phyloP scores from a whole-genome alignment of 92 coral and sea anemone genomes.

The Parazoanthus swiftii region DNA sequence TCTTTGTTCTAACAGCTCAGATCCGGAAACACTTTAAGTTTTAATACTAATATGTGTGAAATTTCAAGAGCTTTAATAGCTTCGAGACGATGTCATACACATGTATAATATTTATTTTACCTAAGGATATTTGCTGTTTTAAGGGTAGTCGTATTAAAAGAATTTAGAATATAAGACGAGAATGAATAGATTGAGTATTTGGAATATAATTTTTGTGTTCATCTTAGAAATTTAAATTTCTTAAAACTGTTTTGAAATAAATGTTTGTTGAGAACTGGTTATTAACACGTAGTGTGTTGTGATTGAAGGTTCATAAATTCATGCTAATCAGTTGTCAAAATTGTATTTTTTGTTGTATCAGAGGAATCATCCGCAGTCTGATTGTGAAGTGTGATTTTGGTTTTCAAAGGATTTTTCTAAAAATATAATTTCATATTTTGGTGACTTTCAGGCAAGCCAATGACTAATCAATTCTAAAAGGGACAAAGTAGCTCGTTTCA shows the following conservation, averaged over 20 bases:
- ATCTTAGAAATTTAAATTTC: background rate
- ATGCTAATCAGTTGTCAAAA: background rate
- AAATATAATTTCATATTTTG: background rate
- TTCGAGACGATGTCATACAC: background rate
- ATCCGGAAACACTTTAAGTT: too few relatives aligned
- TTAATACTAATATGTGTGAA: background rate
- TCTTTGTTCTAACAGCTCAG: too few relatives aligned
- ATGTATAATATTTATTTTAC: background rate
- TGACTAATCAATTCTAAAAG: background rate
- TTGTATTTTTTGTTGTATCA: background rate
- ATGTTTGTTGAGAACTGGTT: background rate
- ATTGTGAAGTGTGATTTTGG: background rate
- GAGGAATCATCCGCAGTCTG: background rate
- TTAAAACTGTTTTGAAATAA: background rate
- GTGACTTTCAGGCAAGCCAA: background rate
- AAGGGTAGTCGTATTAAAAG: background rate
- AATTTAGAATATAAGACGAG: too few relatives aligned
- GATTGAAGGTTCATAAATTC: slow-evolving; percentile 10
- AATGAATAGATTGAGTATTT: background rate
- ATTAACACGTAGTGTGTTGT: slow-evolving; percentile 14
- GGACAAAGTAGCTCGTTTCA: background rate
- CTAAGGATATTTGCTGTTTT: background rate
- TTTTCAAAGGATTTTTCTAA: too few relatives aligned
- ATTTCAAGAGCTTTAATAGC: background rate
- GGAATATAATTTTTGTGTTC: background rate